phyloP scores from a whole-genome alignment of 2,113 vertebrate species.

The Prochilodus magdalenae region DNA sequence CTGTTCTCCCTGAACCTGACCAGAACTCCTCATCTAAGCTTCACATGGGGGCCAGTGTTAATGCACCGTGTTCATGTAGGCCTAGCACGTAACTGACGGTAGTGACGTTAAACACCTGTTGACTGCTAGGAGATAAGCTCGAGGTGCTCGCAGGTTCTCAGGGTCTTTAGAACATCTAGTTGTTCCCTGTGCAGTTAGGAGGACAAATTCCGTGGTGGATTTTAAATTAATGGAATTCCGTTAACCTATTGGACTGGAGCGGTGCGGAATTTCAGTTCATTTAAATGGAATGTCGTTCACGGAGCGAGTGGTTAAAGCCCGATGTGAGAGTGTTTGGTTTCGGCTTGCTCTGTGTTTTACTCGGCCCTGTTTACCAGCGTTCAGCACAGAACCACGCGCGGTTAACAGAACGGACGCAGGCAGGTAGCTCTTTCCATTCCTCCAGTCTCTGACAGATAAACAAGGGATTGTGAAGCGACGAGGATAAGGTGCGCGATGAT shows the following conservation, averaged over 20 bases:
- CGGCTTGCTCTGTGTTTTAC: background rate
- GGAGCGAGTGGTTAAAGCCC: no score
- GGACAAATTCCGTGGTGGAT: no score
- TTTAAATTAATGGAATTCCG: background rate
- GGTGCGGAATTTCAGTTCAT: background rate
- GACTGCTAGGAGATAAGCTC: no score
- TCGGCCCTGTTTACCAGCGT: background rate
- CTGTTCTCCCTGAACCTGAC: no score
- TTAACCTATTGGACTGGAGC: background rate
- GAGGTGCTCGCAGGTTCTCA: no score
- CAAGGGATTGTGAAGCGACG: slow-evolving; percentile 71
- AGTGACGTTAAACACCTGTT: no score
- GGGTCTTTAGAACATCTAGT: no score
- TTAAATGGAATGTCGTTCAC: background rate
- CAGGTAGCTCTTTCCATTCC: slow-evolving; percentile 46
- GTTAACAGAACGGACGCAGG: background rate
- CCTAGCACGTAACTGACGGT: no score
- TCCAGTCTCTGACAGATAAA: slow-evolving; percentile 69
- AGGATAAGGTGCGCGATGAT: slow-evolving; percentile 70
- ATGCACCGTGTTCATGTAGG: no score
- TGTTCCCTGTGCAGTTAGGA: no score
- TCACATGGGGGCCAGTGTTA: no score
- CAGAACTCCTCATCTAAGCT: no score
- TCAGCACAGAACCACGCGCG: background rate
- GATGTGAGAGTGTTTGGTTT: background rate